phyloP scores from a whole-genome alignment of 2,888 invertebrate species.

The Noctuana brunneofusca region DNA sequence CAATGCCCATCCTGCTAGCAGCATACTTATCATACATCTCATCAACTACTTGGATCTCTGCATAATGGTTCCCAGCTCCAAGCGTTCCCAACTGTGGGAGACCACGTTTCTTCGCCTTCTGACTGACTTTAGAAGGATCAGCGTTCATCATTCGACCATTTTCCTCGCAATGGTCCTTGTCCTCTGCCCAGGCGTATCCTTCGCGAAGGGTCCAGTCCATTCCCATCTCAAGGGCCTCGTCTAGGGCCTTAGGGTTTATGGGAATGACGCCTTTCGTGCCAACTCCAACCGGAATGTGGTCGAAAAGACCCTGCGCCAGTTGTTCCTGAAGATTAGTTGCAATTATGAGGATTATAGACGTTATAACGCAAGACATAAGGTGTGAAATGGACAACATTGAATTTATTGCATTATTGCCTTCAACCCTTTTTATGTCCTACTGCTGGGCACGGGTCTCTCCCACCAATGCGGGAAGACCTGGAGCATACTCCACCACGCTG shows the following conservation, averaged over 20 bases:
- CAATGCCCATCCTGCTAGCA: neutral
- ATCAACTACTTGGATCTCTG: neutral
- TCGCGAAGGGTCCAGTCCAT: slow-evolving; percentile 4
- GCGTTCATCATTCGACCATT: neutral
- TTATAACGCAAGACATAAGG: no score
- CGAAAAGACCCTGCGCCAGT: neutral
- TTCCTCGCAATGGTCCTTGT: slow-evolving; percentile 2
- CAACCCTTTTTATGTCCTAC: no score
- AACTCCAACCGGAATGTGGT: neutral
- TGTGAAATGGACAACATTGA: no score
- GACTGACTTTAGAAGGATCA: neutral
- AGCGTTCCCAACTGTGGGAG: neutral
- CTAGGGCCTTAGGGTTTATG: neutral
- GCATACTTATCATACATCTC: neutral
- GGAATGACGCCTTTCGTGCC: slow-evolving; percentile 1
- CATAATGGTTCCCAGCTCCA: neutral
- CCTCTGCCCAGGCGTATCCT: slow-evolving; percentile 1
- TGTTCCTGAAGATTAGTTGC: neutral
- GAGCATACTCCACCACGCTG: no score
- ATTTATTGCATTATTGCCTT: no score
- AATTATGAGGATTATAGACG: no score
- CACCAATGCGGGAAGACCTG: no score
- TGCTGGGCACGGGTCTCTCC: no score
- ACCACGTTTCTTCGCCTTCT: neutral
- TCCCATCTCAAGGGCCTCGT: neutral